These are phyloP conservation scores for Saxidomus purpurata DNA, from an alignment of 1,140 invertebrate genomes.

Conservation along the genomic window DNA sequence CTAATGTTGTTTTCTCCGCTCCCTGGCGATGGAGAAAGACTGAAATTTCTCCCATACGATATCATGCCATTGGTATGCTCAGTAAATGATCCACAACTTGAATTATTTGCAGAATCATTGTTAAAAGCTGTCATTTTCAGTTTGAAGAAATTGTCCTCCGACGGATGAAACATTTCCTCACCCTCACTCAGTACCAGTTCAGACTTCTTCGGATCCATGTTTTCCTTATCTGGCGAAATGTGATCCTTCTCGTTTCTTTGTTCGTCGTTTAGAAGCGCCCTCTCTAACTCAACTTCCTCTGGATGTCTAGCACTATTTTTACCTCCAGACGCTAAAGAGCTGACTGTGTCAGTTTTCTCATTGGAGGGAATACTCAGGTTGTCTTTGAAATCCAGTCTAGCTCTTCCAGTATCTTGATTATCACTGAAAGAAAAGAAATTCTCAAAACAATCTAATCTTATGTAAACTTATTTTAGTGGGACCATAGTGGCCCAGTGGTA, in stretches of 20 bases:
- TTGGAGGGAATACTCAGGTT: constrained; percentile 50
- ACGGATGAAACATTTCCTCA: constrained; percentile 58
- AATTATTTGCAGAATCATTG: constrained; percentile 35
- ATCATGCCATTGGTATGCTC: constrained; percentile 55
- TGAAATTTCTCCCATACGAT: constrained; percentile 37
- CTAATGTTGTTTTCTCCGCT: constrained; percentile 60
- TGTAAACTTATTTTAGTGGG: no score
- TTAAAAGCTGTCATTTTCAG: constrained; percentile 13
- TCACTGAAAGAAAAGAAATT: constrained; percentile 56
- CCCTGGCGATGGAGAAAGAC: constrained; percentile 49
- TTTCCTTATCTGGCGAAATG: not conserved
- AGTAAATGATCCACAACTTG: constrained; percentile 55
- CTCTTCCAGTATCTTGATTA: constrained; percentile 3
- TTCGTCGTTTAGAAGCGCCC: not conserved
- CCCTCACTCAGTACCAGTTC: constrained; percentile 24
- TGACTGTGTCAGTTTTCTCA: constrained; percentile 71
- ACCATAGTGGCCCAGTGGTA: no score
- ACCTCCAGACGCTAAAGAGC: constrained; percentile 71
- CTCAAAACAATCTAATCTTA: no score
- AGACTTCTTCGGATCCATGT: not conserved
- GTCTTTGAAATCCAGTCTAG: constrained; percentile 57
- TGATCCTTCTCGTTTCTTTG: not conserved
- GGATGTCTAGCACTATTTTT: constrained; percentile 63
- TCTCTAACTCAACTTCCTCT: constrained; percentile 43
- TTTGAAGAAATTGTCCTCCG: constrained; percentile 61